Evolutionary conservation across 2,797 vertebrate genomes (phyloP), one percentile per base, ranked within the genome.

Genomic region (Sylvia borin): DNA sequence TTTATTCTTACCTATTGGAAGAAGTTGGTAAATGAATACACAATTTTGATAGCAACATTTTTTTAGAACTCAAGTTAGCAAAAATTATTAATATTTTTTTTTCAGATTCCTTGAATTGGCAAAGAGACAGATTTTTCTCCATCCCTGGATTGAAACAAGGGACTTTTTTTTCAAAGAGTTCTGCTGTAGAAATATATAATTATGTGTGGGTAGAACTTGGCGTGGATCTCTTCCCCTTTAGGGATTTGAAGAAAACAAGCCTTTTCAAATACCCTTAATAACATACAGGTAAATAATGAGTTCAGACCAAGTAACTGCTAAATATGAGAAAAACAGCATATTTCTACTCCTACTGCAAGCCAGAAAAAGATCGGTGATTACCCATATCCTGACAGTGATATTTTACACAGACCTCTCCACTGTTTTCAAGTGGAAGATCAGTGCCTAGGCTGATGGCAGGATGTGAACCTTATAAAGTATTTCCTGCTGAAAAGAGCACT

Each of bases 201-300:
- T 96, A 90, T 75, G 89, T 94, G 95, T 96, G 87, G 87, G 95
- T 93, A 96, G 93, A 92, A 91, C 55, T 96, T 96, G 96, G 92
- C 89, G 0, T 64, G 29, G 24, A 60, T 84, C 40, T 85, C 88
- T 93, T 95, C 82, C 87, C 74, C 93, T 95, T 85, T 72, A 92
- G 93, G 89, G 95, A 81, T 91, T 65, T 95, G 91, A 85, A 75
- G 72, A 93, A 96, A 93, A 94, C 78, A 97, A 92, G 85, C 55
- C 73, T 93, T 95, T 96, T 93, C 91, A 96, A 91, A 96, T 84
- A 81, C 43, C 36, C 82, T 51, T 95, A 92, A 94, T 91, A 94
- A 93, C 76, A 93, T 75, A 88, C 94, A 97, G 92, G 95, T 97
- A 95, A 95, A 96, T 94, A 94, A 91, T 84, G 89, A 92, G 25